Percentiles rank a stretch among this genome's conserved stretches.
Conservation (phyloP, 2,113 vertebrate species). For the Paramisgurnus dabryanus region DNA sequence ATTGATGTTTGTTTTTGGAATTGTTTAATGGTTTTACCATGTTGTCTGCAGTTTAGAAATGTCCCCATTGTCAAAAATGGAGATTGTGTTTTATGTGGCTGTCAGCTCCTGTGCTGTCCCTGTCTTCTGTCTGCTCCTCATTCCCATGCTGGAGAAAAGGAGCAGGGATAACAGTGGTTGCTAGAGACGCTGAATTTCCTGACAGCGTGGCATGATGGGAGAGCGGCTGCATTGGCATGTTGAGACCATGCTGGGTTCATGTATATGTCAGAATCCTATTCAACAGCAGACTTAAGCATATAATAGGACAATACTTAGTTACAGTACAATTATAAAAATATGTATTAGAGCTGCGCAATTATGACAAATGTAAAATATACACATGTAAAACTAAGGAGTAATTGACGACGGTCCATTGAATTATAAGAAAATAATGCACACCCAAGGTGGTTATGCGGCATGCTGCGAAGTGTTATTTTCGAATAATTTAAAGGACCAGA, state of each 20-base stretch:
- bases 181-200: constrained; percentile 51
- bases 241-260: constrained; percentile 54
- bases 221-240: constrained; percentile 42
- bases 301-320: not conserved
- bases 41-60: constrained; percentile 76
- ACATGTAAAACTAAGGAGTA: no score
- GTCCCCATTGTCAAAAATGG: constrained; percentile 80
- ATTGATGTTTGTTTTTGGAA: constrained; percentile 78
- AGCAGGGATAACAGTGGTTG: constrained; percentile 46
- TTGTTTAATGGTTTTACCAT: constrained; percentile 77
- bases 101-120: constrained; percentile 70
- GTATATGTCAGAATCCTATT: constrained; percentile 31
- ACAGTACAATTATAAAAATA: constrained; percentile 21
- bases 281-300: constrained; percentile 16
- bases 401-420: no score
- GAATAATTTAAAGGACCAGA: no score
- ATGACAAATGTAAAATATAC: no score
- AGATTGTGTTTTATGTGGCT: constrained; percentile 78
- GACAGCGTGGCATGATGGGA: constrained; percentile 46
- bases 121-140: constrained; percentile 54
- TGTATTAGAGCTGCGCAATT: not conserved
- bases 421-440: no score
- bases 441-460: no score
- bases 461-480: no score
- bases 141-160: constrained; percentile 39